phyloP scores from a whole-genome alignment of 2,113 vertebrate species.

The Malurus elegans region DNA sequence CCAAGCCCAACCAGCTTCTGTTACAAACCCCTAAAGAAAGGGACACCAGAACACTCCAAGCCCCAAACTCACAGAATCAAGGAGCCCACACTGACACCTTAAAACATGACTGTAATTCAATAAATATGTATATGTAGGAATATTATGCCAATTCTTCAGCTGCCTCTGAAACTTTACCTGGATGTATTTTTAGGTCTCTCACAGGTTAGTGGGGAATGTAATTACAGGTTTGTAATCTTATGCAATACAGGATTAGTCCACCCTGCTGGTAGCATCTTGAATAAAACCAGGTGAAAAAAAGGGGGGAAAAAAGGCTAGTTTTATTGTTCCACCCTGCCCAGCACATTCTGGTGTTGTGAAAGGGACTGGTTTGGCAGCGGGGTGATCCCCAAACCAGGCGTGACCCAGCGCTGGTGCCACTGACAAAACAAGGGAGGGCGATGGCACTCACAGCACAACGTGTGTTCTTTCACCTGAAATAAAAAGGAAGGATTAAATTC shows the following conservation, averaged over 20 bases:
- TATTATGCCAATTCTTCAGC: not conserved
- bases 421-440: not conserved
- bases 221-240: not conserved
- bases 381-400: not conserved
- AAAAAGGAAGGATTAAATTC: not conserved
- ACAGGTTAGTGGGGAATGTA: not conserved
- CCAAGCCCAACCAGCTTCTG: not conserved
- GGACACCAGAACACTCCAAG: not conserved
- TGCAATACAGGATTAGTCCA: not conserved
- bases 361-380: not conserved
- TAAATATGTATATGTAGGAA: not conserved
- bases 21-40: not conserved
- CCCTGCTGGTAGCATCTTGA: not conserved
- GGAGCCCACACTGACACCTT: not conserved
- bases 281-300: not conserved
- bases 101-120: not conserved
- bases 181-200: not conserved
- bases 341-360: not conserved
- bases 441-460: not conserved
- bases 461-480: not conserved
- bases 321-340: not conserved
- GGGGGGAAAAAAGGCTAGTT: accelerated
- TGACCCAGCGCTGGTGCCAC: not conserved
- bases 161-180: not conserved
- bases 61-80: not conserved